Conservation (phyloP, 2,888 invertebrate species). For the Papilio protenor region DNA sequence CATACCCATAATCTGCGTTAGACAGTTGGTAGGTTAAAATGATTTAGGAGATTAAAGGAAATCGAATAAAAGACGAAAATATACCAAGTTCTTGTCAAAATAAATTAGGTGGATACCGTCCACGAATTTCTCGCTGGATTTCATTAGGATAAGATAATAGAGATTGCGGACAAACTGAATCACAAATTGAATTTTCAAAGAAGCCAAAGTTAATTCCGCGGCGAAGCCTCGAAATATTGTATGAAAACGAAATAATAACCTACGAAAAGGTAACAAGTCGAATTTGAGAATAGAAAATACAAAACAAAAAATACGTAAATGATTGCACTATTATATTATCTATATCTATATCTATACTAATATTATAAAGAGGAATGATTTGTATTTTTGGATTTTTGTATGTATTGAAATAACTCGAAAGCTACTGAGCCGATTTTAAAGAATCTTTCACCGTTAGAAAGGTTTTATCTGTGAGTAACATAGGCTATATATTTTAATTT, state of each 20-base stretch:
- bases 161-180: slow-evolving; percentile 25
- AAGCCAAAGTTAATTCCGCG: slow-evolving; percentile 25
- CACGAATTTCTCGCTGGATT: slow-evolving; percentile 4
- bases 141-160: slow-evolving; percentile 21
- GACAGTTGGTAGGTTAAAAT: neutral
- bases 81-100: neutral
- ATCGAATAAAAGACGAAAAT: neutral
- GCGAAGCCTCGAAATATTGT: slow-evolving; percentile 7
- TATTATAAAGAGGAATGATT: too few relatives aligned
- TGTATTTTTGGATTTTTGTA: too few relatives aligned
- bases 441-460: too few relatives aligned
- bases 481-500: too few relatives aligned
- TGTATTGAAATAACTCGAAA: too few relatives aligned
- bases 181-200: slow-evolving; percentile 34
- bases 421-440: too few relatives aligned
- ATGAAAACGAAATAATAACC: slow-evolving; percentile 5
- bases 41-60: neutral
- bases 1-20: neutral
- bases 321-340: too few relatives aligned
- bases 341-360: too few relatives aligned
- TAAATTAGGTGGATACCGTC: slow-evolving; percentile 13
- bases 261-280: neutral
- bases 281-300: too few relatives aligned
- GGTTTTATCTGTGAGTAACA: too few relatives aligned
- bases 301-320: too few relatives aligned